Evolutionary conservation across 2,113 vertebrate genomes (phyloP).

Genomic region (Indicator indicator): DNA sequence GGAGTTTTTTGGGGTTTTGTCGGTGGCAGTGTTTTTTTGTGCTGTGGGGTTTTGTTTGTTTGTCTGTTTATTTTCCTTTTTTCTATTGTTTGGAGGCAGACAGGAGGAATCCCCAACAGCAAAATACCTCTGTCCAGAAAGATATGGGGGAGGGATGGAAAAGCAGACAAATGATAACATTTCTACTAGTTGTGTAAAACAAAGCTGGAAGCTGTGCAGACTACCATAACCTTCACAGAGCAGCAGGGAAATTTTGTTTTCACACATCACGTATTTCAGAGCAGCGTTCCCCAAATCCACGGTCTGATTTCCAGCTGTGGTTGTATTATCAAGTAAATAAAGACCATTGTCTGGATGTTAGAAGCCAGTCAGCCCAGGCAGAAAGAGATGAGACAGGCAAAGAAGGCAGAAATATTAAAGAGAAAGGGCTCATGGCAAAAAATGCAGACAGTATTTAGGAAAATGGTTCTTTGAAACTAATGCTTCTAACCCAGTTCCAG

Average conservation of each 20-base stretch:
- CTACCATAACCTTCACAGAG: neutral
- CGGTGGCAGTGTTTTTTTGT: neutral
- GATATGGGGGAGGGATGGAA: neutral
- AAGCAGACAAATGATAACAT: neutral
- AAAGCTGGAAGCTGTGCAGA: neutral
- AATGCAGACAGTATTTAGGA: neutral
- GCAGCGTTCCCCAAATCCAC: neutral
- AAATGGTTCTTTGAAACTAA: neutral
- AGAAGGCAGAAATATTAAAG: neutral
- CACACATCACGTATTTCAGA: neutral
- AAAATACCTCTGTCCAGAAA: neutral
- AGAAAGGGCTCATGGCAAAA: conserved; percentile 9
- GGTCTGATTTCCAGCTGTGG: neutral
- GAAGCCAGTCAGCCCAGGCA: neutral
- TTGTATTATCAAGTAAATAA: conserved; percentile 24
- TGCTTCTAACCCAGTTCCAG: conserved; percentile 4
- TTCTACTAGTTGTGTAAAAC: neutral
- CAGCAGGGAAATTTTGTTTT: neutral
- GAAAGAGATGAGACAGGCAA: conserved; percentile 27
- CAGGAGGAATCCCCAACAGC: neutral
- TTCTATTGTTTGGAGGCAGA: neutral
- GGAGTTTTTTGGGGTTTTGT: too few relatives aligned
- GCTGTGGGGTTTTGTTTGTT: too few relatives aligned
- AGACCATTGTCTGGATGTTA: neutral
- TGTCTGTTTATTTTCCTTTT: neutral